These are phyloP conservation scores for Sinocyclocheilus anophthalmus DNA, from an alignment of 2,113 vertebrate species.

Conservation along the genomic window DNA sequence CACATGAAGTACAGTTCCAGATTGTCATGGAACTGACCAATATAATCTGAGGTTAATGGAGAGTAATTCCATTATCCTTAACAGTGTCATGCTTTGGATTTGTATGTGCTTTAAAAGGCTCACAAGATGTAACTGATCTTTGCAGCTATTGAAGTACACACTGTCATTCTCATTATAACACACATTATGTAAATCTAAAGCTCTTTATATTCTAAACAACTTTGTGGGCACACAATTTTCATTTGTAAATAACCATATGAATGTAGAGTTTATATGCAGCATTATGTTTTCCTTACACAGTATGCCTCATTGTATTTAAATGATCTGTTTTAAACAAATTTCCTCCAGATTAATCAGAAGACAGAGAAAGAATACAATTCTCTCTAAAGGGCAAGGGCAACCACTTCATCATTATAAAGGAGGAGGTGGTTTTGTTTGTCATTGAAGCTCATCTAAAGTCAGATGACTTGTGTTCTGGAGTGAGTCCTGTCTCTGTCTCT, in stretches of 20 bases:
- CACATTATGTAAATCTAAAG: conserved; percentile 18
- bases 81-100: conserved; percentile 17
- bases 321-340: background rate
- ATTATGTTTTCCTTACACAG: background rate
- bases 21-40: conserved; percentile 20
- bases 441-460: conserved; percentile 42
- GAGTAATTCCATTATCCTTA: conserved; percentile 21
- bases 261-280: conserved; percentile 17
- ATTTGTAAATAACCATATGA: conserved; percentile 9
- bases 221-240: background rate
- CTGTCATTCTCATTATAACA: background rate
- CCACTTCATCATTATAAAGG: conserved; percentile 23
- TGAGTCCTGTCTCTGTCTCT: conserved; percentile 23
- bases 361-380: background rate
- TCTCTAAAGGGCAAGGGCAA: background rate
- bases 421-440: conserved; percentile 26
- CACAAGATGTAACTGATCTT: background rate
- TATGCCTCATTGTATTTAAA: conserved; percentile 15
- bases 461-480: conserved; percentile 26
- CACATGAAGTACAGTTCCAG: conserved; percentile 33
- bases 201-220: background rate
- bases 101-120: background rate
- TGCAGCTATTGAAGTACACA: background rate
- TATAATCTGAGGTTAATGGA: conserved; percentile 43
- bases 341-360: background rate